These are phyloP conservation scores for Apteryx owenii DNA, from an alignment of 2,113 vertebrate genomes.

Conservation along the genomic window DNA sequence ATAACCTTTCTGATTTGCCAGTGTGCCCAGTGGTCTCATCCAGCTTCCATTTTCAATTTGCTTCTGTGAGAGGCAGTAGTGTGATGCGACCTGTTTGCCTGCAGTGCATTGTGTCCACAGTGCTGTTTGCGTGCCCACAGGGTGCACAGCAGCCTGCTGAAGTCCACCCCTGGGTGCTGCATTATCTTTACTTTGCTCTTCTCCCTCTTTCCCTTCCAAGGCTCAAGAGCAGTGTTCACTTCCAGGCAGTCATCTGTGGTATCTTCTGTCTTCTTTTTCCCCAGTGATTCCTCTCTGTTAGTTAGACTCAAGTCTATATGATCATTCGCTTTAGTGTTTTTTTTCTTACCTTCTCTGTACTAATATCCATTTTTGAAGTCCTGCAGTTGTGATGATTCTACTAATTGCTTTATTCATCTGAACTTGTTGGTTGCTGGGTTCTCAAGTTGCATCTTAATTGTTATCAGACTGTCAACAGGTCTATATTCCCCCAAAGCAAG, in stretches of 20 bases:
- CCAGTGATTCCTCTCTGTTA: background rate
- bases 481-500: background rate
- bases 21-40: background rate
- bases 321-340: background rate
- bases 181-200: background rate
- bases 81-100: background rate
- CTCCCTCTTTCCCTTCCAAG: background rate
- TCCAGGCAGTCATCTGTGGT: background rate
- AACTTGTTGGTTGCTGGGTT: background rate
- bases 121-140: background rate
- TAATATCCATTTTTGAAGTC: background rate
- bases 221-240: background rate
- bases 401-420: background rate
- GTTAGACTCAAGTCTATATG: background rate
- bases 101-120: too few species aligned
- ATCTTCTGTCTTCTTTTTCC: background rate
- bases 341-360: background rate
- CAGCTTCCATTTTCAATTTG: background rate
- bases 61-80: background rate
- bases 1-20: too few species aligned
- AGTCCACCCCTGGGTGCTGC: background rate
- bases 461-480: background rate
- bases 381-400: background rate
- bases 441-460: fast-evolving
- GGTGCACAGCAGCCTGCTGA: background rate